Evolutionary conservation across 2,797 vertebrate species (phyloP).

Genomic region (Eutrigla gurnardus): DNA sequence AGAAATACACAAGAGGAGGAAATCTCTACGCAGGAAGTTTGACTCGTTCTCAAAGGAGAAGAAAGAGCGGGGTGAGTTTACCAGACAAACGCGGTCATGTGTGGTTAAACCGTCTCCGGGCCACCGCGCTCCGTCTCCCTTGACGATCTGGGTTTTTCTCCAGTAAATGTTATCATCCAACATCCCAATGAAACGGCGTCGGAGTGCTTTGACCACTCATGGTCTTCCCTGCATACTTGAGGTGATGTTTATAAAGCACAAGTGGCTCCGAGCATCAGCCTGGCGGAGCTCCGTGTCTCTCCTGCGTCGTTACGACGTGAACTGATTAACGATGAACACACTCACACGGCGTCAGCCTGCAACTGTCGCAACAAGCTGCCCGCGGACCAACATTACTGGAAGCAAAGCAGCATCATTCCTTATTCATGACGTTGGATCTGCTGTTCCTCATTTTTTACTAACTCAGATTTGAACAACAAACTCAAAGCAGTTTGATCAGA

Average conservation of each 20-base stretch:
- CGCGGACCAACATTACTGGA: neutral
- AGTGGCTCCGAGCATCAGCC: conserved; percentile 4
- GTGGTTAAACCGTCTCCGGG: conserved; percentile 4
- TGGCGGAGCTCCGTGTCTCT: conserved; percentile 8
- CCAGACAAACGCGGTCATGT: neutral
- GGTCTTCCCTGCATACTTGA: conserved; percentile 11
- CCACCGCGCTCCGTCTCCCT: neutral
- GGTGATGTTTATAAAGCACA: conserved; percentile 39
- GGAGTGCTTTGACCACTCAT: conserved; percentile 38
- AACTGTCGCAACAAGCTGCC: too few relatives aligned
- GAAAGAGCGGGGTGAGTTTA: conserved; percentile 86
- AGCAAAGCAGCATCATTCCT: neutral
- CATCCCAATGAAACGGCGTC: neutral
- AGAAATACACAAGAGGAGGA: conserved; percentile 86
- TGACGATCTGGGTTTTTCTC: neutral
- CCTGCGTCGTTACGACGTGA: neutral
- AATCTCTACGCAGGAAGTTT: conserved; percentile 88
- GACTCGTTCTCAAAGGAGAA: conserved; percentile 91
- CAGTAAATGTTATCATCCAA: conserved; percentile 22
- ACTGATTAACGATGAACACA: neutral
- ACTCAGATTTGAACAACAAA: too few relatives aligned
- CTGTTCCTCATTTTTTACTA: too few relatives aligned
- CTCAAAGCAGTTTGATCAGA: too few relatives aligned
- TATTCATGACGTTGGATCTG: neutral
- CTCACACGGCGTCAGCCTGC: too few relatives aligned